Conservation (phyloP, 1,140 invertebrate species). For the Pentalonia nigronervosa region DNA sequence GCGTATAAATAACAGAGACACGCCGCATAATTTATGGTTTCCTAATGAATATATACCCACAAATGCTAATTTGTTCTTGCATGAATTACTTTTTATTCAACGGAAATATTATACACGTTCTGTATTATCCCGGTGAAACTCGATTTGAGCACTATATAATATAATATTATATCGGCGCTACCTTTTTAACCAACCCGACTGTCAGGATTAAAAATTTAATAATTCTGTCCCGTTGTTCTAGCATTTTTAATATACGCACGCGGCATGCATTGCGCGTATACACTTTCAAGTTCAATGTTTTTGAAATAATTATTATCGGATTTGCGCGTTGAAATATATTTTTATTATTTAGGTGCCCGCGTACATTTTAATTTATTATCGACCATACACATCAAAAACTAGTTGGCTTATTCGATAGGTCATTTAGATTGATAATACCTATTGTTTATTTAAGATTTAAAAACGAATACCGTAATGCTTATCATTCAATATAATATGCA, state of each 20-base stretch:
- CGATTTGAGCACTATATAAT: background rate
- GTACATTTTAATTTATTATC: background rate
- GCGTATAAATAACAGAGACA: background rate
- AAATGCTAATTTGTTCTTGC: background rate
- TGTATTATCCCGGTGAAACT: background rate
- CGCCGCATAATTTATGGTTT: background rate
- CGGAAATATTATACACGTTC: background rate
- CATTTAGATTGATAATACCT: background rate
- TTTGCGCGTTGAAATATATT: background rate
- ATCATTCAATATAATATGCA: background rate
- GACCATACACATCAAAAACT: background rate
- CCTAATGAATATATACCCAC: background rate
- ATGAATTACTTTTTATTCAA: background rate
- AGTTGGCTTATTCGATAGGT: background rate
- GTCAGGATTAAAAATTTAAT: background rate
- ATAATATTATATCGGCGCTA: background rate
- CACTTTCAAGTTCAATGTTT: slow-evolving; percentile 10
- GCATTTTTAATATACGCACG: background rate
- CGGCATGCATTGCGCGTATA: background rate
- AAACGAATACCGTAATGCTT: background rate
- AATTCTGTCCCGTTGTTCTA: background rate
- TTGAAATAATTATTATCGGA: background rate
- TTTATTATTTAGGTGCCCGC: background rate
- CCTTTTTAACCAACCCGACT: background rate
- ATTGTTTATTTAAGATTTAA: background rate